A percentile compares a stretch with the other conserved stretches of the same genome.
phyloP scores from a whole-genome alignment of 2,888 invertebrate genomes.

The Helleia helle region DNA sequence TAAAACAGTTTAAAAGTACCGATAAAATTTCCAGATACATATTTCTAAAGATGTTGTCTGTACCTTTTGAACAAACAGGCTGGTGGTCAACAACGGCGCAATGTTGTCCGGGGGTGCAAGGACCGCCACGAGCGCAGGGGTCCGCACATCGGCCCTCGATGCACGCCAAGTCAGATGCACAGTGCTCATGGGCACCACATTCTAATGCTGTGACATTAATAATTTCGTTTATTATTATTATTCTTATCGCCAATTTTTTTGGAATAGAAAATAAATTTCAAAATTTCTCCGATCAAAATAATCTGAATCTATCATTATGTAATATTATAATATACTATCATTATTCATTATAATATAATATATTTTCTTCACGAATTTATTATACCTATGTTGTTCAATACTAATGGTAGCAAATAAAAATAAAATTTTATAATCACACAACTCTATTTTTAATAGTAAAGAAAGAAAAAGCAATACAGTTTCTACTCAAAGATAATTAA shows the following conservation, averaged over 20 bases:
- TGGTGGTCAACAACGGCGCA: conserved; percentile 89
- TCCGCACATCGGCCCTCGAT: conserved; percentile 85
- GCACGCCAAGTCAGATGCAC: conserved; percentile 84
- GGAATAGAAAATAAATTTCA: too few species aligned
- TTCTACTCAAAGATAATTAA: neutral
- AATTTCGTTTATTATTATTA: neutral
- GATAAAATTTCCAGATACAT: too few species aligned
- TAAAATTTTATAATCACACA: too few species aligned
- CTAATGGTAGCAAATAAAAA: too few species aligned
- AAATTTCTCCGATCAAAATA: too few species aligned
- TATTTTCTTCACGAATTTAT: too few species aligned
- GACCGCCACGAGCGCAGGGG: conserved; percentile 83
- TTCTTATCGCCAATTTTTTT: too few species aligned
- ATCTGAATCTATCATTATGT: too few species aligned
- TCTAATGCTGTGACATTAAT: conserved; percentile 78
- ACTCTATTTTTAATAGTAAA: conserved; percentile 5
- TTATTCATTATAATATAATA: too few species aligned
- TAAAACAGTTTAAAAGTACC: too few species aligned
- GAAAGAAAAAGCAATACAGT: conserved; percentile 2
- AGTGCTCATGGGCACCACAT: conserved; percentile 86
- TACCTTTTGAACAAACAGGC: conserved; percentile 87
- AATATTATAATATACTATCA: too few species aligned
- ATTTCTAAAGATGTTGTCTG: neutral
- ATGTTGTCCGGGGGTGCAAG: conserved; percentile 82
- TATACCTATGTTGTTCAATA: too few species aligned